These are phyloP conservation scores for Tragelaphus strepsiceros DNA, from an alignment of 2,113 vertebrate species.

Conservation along the genomic window DNA sequence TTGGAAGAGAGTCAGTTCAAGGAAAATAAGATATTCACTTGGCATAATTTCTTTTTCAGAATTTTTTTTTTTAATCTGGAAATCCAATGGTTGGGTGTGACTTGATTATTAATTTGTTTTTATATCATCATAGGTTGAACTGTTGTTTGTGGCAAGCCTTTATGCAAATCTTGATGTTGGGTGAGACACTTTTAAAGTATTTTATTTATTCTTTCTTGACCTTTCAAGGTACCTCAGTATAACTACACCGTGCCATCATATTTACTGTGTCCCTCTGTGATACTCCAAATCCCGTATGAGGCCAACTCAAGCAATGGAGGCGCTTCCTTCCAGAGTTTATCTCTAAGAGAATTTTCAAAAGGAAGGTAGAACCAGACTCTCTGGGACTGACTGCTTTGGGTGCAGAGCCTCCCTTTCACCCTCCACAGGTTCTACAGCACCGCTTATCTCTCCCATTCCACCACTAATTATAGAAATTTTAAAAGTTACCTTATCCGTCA, in stretches of 20 bases:
- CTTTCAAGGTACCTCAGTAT: not conserved
- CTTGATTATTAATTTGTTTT: not conserved
- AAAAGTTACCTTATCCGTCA: not conserved
- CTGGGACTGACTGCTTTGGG: not conserved
- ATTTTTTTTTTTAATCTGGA: not conserved
- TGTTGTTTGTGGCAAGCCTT: not conserved
- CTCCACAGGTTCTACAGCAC: not conserved
- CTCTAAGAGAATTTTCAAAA: not conserved
- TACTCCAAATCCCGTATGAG: not conserved
- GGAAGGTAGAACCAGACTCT: not conserved
- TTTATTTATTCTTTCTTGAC: not conserved
- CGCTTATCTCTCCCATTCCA: not conserved
- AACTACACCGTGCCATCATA: not conserved
- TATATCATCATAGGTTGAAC: not conserved
- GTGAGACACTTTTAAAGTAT: not conserved
- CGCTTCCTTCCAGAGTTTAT: not conserved
- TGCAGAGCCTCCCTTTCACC: not conserved
- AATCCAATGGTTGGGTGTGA: not conserved
- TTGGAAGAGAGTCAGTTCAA: not conserved
- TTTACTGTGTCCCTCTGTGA: not conserved
- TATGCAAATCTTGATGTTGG: not conserved
- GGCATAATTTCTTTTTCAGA: not conserved
- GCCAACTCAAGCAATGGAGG: not conserved
- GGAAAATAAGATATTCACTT: not conserved
- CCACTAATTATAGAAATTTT: not conserved